phyloP scores from a whole-genome alignment of 2,888 invertebrate genomes.

The Syrista parreyssii region DNA sequence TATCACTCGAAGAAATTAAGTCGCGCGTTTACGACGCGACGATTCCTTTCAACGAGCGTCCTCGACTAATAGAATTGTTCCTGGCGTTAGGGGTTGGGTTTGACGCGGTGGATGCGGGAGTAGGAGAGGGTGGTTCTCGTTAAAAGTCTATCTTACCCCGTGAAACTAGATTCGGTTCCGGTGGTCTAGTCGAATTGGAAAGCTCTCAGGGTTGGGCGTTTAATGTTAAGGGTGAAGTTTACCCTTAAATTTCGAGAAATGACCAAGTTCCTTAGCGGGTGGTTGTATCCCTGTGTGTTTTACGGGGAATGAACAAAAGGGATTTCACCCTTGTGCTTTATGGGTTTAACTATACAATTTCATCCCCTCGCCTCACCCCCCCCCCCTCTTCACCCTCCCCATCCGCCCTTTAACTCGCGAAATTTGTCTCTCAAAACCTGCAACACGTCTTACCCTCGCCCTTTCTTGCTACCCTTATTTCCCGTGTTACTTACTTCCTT shows the following conservation, averaged over 20 bases:
- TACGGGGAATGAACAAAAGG: too few relatives aligned
- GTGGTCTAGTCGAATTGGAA: background rate
- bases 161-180: background rate
- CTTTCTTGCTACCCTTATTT: background rate
- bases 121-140: background rate
- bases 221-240: background rate
- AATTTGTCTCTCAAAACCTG: too few relatives aligned
- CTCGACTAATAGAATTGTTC: background rate
- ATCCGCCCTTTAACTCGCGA: too few relatives aligned
- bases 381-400: too few relatives aligned
- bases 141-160: background rate
- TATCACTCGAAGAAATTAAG: background rate
- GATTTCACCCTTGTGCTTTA: too few relatives aligned
- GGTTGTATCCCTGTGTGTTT: background rate
- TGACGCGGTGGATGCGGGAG: background rate
- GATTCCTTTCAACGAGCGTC: background rate
- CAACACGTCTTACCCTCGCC: conserved; percentile 9
- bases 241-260: background rate
- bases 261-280: background rate
- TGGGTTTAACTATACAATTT: too few relatives aligned
- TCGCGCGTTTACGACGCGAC: background rate
- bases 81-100: background rate
- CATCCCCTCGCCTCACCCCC: too few relatives aligned
- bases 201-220: background rate
- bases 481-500: background rate